Conservation (phyloP, 2,113 vertebrate genomes). For the Mandrillus leucophaeus region DNA sequence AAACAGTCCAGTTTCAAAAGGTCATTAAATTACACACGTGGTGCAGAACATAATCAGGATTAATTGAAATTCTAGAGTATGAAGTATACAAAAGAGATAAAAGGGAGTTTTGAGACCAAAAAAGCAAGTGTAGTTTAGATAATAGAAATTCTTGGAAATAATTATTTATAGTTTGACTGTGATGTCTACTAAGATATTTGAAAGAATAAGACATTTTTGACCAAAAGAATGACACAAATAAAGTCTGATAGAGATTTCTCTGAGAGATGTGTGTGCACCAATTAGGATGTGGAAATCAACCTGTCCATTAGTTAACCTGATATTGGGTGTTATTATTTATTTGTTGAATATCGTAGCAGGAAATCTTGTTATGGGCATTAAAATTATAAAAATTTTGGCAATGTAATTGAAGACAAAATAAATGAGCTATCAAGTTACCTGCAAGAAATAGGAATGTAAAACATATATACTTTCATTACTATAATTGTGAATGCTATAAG, state of each 20-base stretch:
- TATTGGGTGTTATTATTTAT: not conserved
- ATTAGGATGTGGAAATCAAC: not conserved
- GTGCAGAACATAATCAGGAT: fast-evolving
- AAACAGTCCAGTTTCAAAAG: not conserved
- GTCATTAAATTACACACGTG: not conserved
- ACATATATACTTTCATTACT: not conserved
- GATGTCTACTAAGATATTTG: not conserved
- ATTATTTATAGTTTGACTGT: not conserved
- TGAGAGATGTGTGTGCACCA: too few relatives aligned
- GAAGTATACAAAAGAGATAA: too few relatives aligned
- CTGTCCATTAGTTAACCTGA: not conserved
- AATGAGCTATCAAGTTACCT: not conserved
- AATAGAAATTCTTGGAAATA: not conserved
- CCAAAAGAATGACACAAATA: not conserved
- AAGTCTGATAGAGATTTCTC: not conserved
- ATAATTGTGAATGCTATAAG: not conserved
- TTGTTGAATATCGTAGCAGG: not conserved
- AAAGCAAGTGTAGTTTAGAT: not conserved
- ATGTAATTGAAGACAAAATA: not conserved
- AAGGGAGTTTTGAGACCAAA: not conserved
- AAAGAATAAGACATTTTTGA: not conserved
- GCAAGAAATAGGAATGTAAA: not conserved
- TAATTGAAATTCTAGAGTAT: not conserved
- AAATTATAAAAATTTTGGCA: not conserved
- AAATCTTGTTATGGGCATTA: not conserved